Percentiles rank a stretch among this genome's conserved stretches.
phyloP scores from a whole-genome alignment of 2,113 vertebrate genomes.

The Felis chaus region DNA sequence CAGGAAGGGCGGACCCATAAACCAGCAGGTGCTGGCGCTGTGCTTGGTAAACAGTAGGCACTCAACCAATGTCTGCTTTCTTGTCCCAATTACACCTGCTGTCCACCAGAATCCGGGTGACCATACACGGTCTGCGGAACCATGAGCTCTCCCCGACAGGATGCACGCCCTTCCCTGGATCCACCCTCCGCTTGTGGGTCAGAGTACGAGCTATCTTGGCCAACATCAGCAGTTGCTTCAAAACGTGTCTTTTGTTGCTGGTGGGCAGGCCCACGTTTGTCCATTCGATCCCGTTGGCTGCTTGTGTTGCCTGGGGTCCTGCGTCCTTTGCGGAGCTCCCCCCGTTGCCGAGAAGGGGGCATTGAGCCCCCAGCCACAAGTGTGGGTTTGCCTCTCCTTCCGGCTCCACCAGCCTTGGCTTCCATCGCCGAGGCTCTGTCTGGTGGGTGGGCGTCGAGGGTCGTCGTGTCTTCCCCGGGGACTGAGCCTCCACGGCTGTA shows the following conservation, averaged over 20 bases:
- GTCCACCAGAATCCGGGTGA: background rate
- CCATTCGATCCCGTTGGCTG: background rate
- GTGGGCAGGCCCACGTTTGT: no score
- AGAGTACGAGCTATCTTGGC: background rate
- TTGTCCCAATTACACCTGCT: no score
- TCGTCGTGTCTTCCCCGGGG: background rate
- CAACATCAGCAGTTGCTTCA: fast-evolving
- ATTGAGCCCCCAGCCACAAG: background rate
- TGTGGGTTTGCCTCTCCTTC: background rate
- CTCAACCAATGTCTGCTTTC: background rate
- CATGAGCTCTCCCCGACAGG: no score
- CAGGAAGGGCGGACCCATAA: background rate
- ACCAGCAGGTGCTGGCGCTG: background rate
- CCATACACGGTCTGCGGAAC: background rate
- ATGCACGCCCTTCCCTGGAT: background rate
- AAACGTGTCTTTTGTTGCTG: background rate
- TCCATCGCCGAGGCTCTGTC: background rate
- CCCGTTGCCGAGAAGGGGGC: background rate
- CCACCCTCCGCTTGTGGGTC: background rate
- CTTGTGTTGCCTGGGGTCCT: background rate
- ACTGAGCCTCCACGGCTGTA: background rate
- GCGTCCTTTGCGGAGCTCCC: background rate
- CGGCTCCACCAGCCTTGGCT: background rate
- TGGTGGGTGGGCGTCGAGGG: background rate
- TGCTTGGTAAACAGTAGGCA: background rate